Evolutionary conservation across 2,888 invertebrate genomes (phyloP), one percentile per base, ranked within the genome.

Genomic region (Dascillus cervinus): DNA sequence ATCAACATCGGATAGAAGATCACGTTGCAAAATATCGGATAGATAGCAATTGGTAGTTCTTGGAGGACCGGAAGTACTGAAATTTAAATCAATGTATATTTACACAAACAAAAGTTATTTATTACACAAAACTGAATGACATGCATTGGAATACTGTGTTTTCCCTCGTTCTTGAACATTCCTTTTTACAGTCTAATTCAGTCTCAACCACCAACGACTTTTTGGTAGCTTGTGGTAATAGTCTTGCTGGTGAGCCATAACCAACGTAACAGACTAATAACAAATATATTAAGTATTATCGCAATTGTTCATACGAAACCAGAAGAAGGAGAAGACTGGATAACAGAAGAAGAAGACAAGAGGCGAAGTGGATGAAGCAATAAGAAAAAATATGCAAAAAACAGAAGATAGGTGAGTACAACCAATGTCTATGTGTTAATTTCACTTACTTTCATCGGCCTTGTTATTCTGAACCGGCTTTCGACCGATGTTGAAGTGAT

Each of bases 221-320:
- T 34, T 75, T 73, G 0, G 79, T 70, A 0, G 82, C 77, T 1
- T 72, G 62, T 0, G 79, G 74, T 1, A 79, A 67, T 3, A 88
- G 63, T 44, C 74, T 74, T 0, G 86, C 84, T 0, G 85, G 79
- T n/a, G 74, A 77, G 25, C 82, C 81, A 55, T 85, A 83, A 37
- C 81, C 81, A 14, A 83, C 69, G 53, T 86, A 88, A 53, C 87
- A 88, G 41, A 78, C 85, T 82, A n/a, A n/a, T n/a, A n/a, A n/a
- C n/a, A n/a, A n/a, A n/a, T n/a, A n/a, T n/a, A n/a, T n/a, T n/a
- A n/a, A n/a, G n/a, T n/a, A n/a, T n/a, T n/a, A n/a, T n/a, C n/a
- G n/a, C n/a, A n/a, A n/a, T n/a, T n/a, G n/a, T n/a, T n/a, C n/a
- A n/a, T n/a, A n/a, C n/a, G n/a, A n/a, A n/a, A n/a, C n/a, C n/a